Percentiles rank a stretch among this genome's conserved stretches.
These are phyloP conservation scores for Drosophila ercepeae DNA, from an alignment of 1,140 invertebrate species.

Conservation along the genomic window DNA sequence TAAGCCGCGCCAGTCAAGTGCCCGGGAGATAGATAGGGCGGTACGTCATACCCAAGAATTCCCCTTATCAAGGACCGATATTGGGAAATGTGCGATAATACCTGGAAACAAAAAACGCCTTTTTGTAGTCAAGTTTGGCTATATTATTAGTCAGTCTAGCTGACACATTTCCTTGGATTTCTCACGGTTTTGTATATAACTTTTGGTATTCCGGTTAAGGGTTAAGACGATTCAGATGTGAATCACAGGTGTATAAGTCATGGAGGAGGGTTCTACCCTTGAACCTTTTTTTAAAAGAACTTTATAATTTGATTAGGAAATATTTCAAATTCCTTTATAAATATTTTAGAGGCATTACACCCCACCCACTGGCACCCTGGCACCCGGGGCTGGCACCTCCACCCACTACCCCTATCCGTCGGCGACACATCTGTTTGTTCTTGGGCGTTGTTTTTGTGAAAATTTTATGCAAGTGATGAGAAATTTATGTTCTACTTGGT, in stretches of 20 bases:
- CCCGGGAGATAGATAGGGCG: not conserved
- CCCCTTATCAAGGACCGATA: not conserved
- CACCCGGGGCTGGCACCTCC: not conserved
- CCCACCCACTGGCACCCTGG: too few species aligned
- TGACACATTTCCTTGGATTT: not conserved
- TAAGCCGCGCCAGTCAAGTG: not conserved
- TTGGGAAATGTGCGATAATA: not conserved
- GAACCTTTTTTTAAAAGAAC: too few species aligned
- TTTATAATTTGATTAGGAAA: not conserved
- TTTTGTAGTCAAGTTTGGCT: not conserved
- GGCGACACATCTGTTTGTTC: slow-evolving; percentile 70
- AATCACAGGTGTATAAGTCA: not conserved
- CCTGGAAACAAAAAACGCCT: not conserved
- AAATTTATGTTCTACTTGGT: slow-evolving; percentile 71
- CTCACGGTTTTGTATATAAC: not conserved
- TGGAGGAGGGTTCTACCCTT: too few species aligned
- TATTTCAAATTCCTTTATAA: not conserved
- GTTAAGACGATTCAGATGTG: not conserved
- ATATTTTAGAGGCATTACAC: not conserved
- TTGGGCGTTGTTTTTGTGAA: slow-evolving; percentile 66
- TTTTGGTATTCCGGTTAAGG: not conserved
- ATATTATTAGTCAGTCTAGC: slow-evolving; percentile 1
- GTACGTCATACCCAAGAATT: not conserved
- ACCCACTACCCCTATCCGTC: slow-evolving; percentile 17
- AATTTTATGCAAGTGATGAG: slow-evolving; percentile 78